These are phyloP conservation scores for Orientallactaga bullata DNA, from an alignment of 2,113 vertebrate species.

Conservation along the genomic window DNA sequence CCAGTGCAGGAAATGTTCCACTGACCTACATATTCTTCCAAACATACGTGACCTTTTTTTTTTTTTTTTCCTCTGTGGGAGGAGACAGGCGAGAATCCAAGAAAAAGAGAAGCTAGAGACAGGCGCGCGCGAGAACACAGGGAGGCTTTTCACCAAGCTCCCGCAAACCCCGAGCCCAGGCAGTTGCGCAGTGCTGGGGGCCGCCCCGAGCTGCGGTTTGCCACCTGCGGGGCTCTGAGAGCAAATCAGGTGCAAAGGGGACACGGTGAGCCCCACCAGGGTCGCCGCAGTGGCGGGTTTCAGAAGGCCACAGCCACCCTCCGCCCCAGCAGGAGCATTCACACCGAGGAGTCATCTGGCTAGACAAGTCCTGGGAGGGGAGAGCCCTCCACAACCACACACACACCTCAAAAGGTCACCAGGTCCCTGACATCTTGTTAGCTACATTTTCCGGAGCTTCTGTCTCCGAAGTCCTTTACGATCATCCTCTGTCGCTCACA, in stretches of 20 bases:
- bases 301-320: too few relatives aligned
- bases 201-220: neutral
- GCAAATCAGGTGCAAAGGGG: neutral
- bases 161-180: constrained; percentile 41
- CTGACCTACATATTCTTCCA: constrained; percentile 93
- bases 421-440: neutral
- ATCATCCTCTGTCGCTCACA: neutral
- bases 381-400: neutral
- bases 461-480: neutral
- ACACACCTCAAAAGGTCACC: neutral
- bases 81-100: constrained; percentile 88
- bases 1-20: constrained; percentile 91
- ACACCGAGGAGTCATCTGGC: neutral
- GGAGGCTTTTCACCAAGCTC: constrained; percentile 62
- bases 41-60: constrained; percentile 92
- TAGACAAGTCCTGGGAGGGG: neutral
- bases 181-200: neutral
- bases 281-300: neutral
- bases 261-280: neutral
- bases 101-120: constrained; percentile 84
- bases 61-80: constrained; percentile 86
- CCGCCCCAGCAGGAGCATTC: neutral
- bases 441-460: neutral
- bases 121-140: constrained; percentile 71
- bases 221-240: neutral